Conservation (phyloP, 2,113 vertebrate genomes). For the Balaenoptera acutorostrata region DNA sequence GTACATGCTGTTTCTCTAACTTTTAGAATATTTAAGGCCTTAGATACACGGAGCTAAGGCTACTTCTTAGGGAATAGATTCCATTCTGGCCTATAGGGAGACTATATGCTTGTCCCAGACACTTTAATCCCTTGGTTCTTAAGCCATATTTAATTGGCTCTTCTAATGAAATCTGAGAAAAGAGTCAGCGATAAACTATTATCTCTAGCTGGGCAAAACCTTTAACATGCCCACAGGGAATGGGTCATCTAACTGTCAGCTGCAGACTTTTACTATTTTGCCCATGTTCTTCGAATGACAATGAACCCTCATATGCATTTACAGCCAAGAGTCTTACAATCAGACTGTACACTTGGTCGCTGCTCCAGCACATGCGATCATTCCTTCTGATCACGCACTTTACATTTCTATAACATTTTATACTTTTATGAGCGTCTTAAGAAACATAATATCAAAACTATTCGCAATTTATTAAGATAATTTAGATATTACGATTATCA, state of each 20-base stretch:
- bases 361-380: neutral
- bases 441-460: neutral
- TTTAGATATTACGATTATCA: neutral
- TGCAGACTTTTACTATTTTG: neutral
- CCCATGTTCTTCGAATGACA: neutral
- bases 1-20: neutral
- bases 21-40: neutral
- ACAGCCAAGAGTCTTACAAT: neutral
- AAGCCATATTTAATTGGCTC: neutral
- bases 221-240: neutral
- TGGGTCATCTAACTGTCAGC: neutral
- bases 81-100: neutral
- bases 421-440: neutral
- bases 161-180: neutral
- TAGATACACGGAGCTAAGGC: neutral
- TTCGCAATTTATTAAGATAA: neutral
- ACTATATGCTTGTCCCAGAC: neutral
- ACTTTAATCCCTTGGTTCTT: neutral
- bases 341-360: neutral
- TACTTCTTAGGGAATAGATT: neutral
- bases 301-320: neutral
- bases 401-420: neutral
- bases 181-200: neutral
- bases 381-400: neutral
- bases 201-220: neutral